Evolutionary conservation across 2,888 invertebrate genomes (phyloP).

Genomic region (Rhagophthalmus giganteus): DNA sequence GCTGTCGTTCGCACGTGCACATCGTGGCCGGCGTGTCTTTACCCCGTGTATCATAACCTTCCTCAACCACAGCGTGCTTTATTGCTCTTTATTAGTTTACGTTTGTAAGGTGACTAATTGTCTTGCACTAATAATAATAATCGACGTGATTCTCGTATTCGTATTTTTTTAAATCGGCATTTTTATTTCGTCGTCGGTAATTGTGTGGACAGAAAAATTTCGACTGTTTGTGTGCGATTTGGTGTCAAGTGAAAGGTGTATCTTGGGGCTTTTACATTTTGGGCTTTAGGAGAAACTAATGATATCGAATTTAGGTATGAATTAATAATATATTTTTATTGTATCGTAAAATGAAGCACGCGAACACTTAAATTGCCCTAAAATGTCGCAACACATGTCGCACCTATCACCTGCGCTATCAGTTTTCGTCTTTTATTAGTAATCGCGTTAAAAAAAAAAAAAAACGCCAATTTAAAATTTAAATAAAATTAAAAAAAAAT

Average conservation of each 20-base stretch:
- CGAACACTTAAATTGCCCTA: no score
- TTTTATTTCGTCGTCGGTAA: background rate
- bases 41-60: conserved; percentile 31
- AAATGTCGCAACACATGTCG: no score
- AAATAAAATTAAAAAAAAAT: no score
- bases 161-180: background rate
- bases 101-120: background rate
- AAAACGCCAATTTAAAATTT: no score
- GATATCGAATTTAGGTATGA: no score
- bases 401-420: no score
- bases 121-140: no score
- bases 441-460: no score
- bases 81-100: conserved; percentile 7
- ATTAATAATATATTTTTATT: no score
- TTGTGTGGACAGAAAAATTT: background rate
- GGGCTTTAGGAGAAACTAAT: background rate
- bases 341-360: no score
- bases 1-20: conserved; percentile 39
- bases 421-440: no score
- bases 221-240: background rate
- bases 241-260: background rate
- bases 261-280: background rate
- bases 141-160: no score
- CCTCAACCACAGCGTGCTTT: conserved; percentile 29
- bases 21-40: conserved; percentile 29